Evolutionary conservation across 2,113 vertebrate genomes (phyloP).

Genomic region (Burhinus oedicnemus): DNA sequence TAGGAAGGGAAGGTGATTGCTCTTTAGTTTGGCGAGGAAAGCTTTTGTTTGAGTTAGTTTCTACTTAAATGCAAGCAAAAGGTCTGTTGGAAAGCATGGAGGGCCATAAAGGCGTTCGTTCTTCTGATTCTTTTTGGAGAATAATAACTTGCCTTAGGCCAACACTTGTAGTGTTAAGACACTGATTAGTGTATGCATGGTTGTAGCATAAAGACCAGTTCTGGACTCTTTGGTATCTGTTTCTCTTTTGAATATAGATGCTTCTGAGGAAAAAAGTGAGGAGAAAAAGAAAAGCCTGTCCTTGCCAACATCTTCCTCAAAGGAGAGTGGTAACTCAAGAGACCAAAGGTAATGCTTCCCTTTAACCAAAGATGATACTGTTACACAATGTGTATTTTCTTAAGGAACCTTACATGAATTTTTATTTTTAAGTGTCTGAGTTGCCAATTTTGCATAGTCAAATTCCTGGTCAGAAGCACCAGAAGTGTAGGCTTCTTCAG

Average conservation of each 20-base stretch:
- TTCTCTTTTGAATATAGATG: slow-evolving; percentile 64
- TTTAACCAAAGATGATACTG: not conserved
- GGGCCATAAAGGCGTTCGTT: not conserved
- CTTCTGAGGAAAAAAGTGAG: slow-evolving; percentile 82
- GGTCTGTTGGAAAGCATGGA: not conserved
- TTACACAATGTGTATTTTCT: not conserved
- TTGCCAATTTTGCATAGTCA: not conserved
- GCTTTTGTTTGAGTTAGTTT: not conserved
- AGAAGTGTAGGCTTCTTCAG: not conserved
- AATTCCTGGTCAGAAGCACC: not conserved
- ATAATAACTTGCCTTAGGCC: not conserved
- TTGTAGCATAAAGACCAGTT: not conserved
- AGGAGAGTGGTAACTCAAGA: slow-evolving; percentile 75
- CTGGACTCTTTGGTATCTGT: not conserved
- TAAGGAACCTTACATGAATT: not conserved
- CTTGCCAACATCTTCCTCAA: slow-evolving; percentile 82
- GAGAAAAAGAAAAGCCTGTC: slow-evolving; percentile 83
- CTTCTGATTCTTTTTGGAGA: not conserved
- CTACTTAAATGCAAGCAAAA: not conserved
- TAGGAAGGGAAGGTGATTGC: not conserved
- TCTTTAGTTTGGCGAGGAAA: not conserved
- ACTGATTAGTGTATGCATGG: not conserved
- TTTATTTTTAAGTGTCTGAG: not conserved
- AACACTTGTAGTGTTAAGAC: not conserved
- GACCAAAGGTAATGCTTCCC: slow-evolving; percentile 83